Evolutionary conservation across 2,113 vertebrate species (phyloP), one percentile per base, ranked within the genome.

Genomic region (Tympanuchus pallidicinctus): DNA sequence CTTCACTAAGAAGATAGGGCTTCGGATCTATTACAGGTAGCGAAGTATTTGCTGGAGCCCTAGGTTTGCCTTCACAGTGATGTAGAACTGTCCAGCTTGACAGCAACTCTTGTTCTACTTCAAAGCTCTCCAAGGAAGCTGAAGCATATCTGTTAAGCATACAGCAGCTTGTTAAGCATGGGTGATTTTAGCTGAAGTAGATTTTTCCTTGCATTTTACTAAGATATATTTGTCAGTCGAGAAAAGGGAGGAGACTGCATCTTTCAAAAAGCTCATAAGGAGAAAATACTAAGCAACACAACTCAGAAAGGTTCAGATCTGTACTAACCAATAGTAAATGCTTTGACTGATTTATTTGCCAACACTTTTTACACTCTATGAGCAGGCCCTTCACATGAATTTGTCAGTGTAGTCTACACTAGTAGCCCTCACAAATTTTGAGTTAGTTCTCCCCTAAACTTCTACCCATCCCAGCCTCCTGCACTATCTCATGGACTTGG

Each of bases 51-150:
- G 10, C 70, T 45, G 17, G 28, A 77, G 50, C 9, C 7, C 42
- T 64, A 34, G 28, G 16, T 87, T 52, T 54, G 57, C 27, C 76
- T 91, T 52, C 34, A 47, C 36, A 85, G 52, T 56, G 66, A 86
- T 40, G 43, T 25, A 70, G 36, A 79, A 34, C 84, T 87, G 84
- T 76, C 82, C 75, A 82, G 56, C 71, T 85, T n/a, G 43, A 38
- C 36, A 70, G 34, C 52, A 38, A 24, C 24, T 36, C 40, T 57
- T 84, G 28, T 66, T 86, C 74, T 82, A 82, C 82, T 88, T 89
- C 86, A 82, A 89, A 94, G 71, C 36, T 54, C 64, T 92, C 71
- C 30, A 32, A 28, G 6, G 43, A 72, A 91, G 48, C 32, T 88
- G 54, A 91, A 91, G 63, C 74, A 76, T 4, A 79, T 36, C 73